Evolutionary conservation across 2,113 vertebrate species (phyloP).

Genomic region (Fregata magnificens): DNA sequence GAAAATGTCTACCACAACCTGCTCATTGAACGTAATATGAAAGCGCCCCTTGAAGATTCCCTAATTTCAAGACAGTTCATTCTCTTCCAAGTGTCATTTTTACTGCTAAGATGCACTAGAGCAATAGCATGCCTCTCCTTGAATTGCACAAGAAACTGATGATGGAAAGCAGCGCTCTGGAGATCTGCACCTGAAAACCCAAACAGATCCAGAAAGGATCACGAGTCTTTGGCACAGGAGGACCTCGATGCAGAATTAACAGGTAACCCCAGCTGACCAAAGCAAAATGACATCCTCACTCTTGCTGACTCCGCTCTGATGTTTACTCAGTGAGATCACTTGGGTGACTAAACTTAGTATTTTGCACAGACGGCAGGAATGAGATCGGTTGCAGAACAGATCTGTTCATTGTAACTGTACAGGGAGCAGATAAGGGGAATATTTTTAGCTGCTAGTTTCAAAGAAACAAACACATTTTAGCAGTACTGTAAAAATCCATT

Average conservation of each 20-base stretch:
- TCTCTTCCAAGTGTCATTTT: neutral
- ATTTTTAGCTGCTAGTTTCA: neutral
- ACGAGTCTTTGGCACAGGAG: neutral
- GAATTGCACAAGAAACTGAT: neutral
- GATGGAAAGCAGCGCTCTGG: neutral
- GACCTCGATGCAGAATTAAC: neutral
- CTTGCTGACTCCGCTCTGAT: neutral
- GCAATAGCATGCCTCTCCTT: neutral
- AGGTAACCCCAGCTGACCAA: neutral
- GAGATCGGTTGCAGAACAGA: neutral
- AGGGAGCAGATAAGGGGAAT: neutral
- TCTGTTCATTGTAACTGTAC: neutral
- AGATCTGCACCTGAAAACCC: neutral
- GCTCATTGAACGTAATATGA: neutral
- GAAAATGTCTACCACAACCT: neutral
- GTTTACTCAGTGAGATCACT: neutral
- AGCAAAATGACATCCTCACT: neutral
- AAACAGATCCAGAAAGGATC: neutral
- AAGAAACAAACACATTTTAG: neutral
- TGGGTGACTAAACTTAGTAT: neutral
- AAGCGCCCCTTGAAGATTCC: neutral
- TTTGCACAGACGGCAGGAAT: neutral
- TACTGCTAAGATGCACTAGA: neutral
- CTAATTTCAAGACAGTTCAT: neutral
- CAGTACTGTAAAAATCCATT: neutral